Evolutionary conservation across 2,888 invertebrate genomes (phyloP), one percentile per base, ranked within the genome.

Genomic region (Punctoribates punctum): DNA sequence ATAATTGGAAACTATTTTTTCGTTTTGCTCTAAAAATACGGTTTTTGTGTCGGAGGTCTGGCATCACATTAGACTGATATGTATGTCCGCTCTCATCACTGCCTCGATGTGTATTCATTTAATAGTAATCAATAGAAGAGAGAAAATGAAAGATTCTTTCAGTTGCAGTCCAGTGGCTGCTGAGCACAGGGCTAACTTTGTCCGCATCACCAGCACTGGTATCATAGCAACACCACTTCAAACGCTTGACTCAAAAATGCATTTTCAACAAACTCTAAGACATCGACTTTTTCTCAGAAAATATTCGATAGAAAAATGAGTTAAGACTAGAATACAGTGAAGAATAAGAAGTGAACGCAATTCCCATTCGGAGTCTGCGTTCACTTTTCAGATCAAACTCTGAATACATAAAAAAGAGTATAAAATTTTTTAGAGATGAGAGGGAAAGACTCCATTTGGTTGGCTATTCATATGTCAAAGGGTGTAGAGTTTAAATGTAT

Each of bases 151-250:
- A 17, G 25, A 25, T 9, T 4, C 11, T 23, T 17, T 17, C 23
- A 6, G 9, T 23, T 57, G 57, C 25, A 6, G 9, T 23, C 25
- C 23, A 17, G 23, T 25, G 57, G 48, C 11, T 48, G 17, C 15
- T 15, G 48, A 48, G 48, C 48, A 48, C 48, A 48, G 48, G 11
- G 48, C 48, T 48, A 48, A 15, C 17, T 48, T 17, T 48, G 15
- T 48, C 25, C n/a, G 20, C 34, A n/a, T 23, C 23, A 15, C 13
- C 29, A 15, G 62, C 27, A 62, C 34, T 9, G n/a, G 62, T 62
- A 62, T 46, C 70, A 70, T 70, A 70, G 70, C 70, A 70, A 70
- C 70, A 23, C 46, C 70, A 70, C 46, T 42, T 9, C 42, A 70
- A 42, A 20, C 23, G 11, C 70, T 70, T 70, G 38, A 70, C 46